Evolutionary conservation across 2,888 invertebrate genomes (phyloP).

Genomic region (Lithophane socia): DNA sequence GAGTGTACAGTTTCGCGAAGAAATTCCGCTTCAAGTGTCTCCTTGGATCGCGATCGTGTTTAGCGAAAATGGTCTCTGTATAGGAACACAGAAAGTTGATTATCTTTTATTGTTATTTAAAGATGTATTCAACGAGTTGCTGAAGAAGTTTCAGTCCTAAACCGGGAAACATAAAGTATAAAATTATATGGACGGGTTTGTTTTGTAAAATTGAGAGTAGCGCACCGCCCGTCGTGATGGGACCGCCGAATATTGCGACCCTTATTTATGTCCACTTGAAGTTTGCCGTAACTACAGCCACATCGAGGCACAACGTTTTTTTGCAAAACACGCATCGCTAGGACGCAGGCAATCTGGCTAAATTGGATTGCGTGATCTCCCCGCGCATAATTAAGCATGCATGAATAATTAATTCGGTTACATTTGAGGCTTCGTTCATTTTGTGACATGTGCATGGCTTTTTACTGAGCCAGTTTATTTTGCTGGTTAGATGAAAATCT

Average conservation of each 20-base stretch:
- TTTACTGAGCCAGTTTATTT: slow-evolving; percentile 15
- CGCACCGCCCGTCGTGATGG: slow-evolving; percentile 84
- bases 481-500: background rate
- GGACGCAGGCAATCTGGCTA: slow-evolving; percentile 72
- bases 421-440: slow-evolving; percentile 41
- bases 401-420: slow-evolving; percentile 62
- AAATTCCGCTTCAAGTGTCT: slow-evolving; percentile 81
- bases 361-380: slow-evolving; percentile 73
- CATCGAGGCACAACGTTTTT: slow-evolving; percentile 78
- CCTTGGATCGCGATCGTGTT: slow-evolving; percentile 66
- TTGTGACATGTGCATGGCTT: slow-evolving; percentile 33
- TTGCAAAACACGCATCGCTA: slow-evolving; percentile 79
- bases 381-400: slow-evolving; percentile 62
- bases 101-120: slow-evolving; percentile 78
- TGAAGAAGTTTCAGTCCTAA: slow-evolving; percentile 62
- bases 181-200: slow-evolving; percentile 64
- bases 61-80: slow-evolving; percentile 78
- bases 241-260: slow-evolving; percentile 88
- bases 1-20: slow-evolving; percentile 83
- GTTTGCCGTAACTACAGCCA: slow-evolving; percentile 84
- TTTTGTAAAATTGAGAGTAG: slow-evolving; percentile 79
- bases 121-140: slow-evolving; percentile 63
- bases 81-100: slow-evolving; percentile 72
- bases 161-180: slow-evolving; percentile 55
- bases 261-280: slow-evolving; percentile 90